Evolutionary conservation across 92 coral and sea anemone species (phyloP).

Genomic region (Meandrina meandrites): DNA sequence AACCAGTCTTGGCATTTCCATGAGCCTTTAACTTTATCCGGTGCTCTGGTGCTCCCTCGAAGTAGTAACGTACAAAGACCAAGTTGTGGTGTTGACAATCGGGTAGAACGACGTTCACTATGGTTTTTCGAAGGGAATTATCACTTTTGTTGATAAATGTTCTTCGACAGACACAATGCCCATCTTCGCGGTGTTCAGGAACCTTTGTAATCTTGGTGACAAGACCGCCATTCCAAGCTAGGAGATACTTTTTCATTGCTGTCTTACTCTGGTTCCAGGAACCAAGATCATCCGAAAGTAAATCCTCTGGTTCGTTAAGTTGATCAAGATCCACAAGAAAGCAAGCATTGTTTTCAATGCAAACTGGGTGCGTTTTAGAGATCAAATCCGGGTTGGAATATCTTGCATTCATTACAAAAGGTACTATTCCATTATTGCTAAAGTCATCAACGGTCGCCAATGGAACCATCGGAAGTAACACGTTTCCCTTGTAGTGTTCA

Average conservation of each 20-base stretch:
- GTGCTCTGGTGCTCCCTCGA: constrained; percentile 63
- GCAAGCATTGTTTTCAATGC: no score
- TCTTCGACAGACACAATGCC: constrained; percentile 38
- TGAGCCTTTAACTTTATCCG: constrained; percentile 49
- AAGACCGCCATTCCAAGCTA: background rate
- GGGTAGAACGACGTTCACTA: constrained; percentile 52
- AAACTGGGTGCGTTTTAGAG: constrained; percentile 21
- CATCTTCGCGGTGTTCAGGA: constrained; percentile 17
- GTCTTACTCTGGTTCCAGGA: constrained; percentile 57
- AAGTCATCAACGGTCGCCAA: no score
- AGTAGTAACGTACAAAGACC: constrained; percentile 53
- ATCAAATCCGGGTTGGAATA: background rate
- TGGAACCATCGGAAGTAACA: no score
- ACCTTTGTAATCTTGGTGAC: constrained; percentile 29
- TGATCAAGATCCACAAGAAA: constrained; percentile 60
- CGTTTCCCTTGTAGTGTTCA: no score
- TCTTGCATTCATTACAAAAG: no score
- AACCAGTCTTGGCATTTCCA: constrained; percentile 39
- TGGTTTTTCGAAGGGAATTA: constrained; percentile 42
- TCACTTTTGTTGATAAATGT: constrained; percentile 47
- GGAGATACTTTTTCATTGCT: constrained; percentile 27
- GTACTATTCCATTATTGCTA: no score
- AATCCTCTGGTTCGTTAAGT: constrained; percentile 53
- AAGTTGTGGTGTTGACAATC: constrained; percentile 42
- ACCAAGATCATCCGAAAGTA: constrained; percentile 61